Percentiles rank a stretch among this genome's conserved stretches.
These are phyloP conservation scores for Agrilus mali DNA, from an alignment of 2,888 invertebrate species.

Conservation along the genomic window DNA sequence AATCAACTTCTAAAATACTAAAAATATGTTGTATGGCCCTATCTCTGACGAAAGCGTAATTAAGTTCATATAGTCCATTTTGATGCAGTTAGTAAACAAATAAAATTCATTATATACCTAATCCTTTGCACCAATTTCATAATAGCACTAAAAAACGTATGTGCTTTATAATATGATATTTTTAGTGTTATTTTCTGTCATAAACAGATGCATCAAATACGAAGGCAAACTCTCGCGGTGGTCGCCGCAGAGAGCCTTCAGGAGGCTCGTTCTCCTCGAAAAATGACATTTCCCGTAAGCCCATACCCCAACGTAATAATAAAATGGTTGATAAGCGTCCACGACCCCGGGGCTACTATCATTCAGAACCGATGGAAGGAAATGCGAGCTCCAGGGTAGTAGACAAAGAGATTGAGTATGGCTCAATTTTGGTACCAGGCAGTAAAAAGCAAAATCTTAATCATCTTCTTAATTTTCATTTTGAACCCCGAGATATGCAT, in stretches of 20 bases:
- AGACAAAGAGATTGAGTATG: constrained; percentile 53
- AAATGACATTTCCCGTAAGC: constrained; percentile 57
- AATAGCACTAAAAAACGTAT: not conserved
- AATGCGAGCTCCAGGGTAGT: constrained; percentile 54
- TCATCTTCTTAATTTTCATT: constrained; percentile 88
- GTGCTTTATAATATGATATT: constrained; percentile 5
- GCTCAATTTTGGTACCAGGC: constrained; percentile 71
- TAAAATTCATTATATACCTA: too few relatives aligned
- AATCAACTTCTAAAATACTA: too few relatives aligned
- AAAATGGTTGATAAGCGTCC: constrained; percentile 60
- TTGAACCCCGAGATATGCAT: constrained; percentile 47
- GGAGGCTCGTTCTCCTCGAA: constrained; percentile 39
- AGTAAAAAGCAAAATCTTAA: constrained; percentile 87
- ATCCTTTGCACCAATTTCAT: not conserved
- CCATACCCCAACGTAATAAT: constrained; percentile 47
- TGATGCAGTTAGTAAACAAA: too few relatives aligned
- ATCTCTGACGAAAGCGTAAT: too few relatives aligned
- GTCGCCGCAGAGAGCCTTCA: constrained; percentile 51
- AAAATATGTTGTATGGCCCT: too few relatives aligned
- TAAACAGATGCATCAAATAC: constrained; percentile 35
- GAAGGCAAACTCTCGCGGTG: constrained; percentile 51
- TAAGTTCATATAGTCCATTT: too few relatives aligned
- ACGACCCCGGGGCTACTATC: constrained; percentile 50
- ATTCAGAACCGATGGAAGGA: constrained; percentile 46
- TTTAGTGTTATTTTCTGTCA: constrained; percentile 18